Evolutionary conservation across 2,113 vertebrate species (phyloP).

Genomic region (Chamaetylas fuelleborni): DNA sequence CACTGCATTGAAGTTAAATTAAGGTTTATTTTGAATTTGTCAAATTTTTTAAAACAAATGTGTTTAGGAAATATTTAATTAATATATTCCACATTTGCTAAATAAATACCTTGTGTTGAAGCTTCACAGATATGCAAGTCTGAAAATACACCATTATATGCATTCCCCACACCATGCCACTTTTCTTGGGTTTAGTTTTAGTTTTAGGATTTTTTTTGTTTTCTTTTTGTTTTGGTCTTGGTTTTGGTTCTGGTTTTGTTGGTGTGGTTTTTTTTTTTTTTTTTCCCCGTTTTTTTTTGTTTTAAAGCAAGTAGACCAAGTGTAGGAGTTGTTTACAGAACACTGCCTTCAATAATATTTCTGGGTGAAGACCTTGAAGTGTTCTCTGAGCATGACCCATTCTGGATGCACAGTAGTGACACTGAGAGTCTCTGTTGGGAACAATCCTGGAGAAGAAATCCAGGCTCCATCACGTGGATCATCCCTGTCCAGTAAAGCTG

Average conservation of each 20-base stretch:
- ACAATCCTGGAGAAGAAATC: neutral
- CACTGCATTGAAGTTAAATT: neutral
- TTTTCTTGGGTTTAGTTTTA: neutral
- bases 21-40: neutral
- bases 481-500: rapidly evolving
- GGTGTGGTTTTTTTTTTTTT: no score
- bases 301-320: neutral
- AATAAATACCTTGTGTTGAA: neutral
- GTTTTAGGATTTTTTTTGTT: neutral
- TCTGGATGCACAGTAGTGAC: rapidly evolving
- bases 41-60: neutral
- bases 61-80: neutral
- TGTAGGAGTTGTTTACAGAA: neutral
- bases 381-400: neutral
- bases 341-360: neutral
- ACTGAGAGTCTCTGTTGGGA: neutral
- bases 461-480: neutral
- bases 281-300: no score
- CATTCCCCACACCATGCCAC: rapidly evolving
- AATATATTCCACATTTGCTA: neutral
- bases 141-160: rapidly evolving
- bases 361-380: neutral
- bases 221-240: neutral
- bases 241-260: neutral
- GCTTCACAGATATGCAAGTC: neutral